A percentile compares a stretch with the other conserved stretches of the same genome.
These are phyloP conservation scores for Zhengitettix transpicula DNA, from an alignment of 2,888 invertebrate species.

Conservation along the genomic window DNA sequence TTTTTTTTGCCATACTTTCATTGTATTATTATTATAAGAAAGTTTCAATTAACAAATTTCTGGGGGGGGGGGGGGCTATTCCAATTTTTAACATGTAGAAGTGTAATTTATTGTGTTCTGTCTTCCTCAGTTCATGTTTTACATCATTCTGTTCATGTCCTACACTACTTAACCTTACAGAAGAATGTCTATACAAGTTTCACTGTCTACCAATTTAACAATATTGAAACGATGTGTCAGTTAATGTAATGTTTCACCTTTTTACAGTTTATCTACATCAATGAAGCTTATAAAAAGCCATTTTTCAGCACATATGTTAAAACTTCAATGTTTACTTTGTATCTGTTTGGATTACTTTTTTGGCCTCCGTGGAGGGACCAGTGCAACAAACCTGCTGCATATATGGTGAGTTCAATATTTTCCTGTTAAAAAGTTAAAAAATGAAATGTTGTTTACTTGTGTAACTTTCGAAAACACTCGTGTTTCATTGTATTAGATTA, in stretches of 20 bases:
- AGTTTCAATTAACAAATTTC: too few species aligned
- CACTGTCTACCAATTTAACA: too few species aligned
- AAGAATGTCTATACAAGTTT: too few species aligned
- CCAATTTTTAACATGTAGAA: too few species aligned
- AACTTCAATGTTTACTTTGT: slow-evolving; percentile 84
- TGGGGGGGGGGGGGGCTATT: too few species aligned
- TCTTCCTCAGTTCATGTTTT: too few species aligned
- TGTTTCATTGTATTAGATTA: neutral
- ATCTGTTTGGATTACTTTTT: slow-evolving; percentile 74
- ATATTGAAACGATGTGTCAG: too few species aligned
- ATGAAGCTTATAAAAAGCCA: slow-evolving; percentile 78
- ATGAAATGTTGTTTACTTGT: neutral
- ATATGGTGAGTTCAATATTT: slow-evolving; percentile 41
- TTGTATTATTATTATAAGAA: too few species aligned
- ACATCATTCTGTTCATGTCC: too few species aligned
- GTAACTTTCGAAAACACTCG: neutral
- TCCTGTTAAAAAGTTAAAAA: neutral
- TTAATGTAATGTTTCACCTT: slow-evolving; percentile 8
- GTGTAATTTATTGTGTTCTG: too few species aligned
- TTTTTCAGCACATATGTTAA: slow-evolving; percentile 92
- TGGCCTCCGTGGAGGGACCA: slow-evolving; percentile 82
- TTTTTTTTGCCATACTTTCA: too few species aligned
- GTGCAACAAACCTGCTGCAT: slow-evolving; percentile 53
- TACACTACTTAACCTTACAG: too few species aligned
- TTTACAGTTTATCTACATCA: slow-evolving; percentile 67